These are phyloP conservation scores for Diplosoma virens DNA, from an alignment of 23 tunicate genomes.

Conservation along the genomic window DNA sequence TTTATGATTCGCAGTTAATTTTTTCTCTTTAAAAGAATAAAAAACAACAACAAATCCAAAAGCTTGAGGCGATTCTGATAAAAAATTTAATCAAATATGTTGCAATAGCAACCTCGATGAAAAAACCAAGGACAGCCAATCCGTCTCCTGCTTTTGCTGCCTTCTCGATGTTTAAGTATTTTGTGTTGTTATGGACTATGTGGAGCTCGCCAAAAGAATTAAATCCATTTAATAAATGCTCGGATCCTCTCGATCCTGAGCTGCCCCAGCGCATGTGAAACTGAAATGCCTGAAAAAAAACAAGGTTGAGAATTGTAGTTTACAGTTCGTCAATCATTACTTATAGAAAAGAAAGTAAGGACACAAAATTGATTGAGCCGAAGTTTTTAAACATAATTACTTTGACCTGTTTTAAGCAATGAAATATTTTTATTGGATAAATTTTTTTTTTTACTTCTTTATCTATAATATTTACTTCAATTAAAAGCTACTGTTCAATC, in stretches of 20 bases:
- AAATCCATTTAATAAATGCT: slow-evolving; percentile 31
- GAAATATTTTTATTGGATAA: not conserved
- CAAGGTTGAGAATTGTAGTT: not conserved
- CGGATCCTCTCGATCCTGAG: slow-evolving; percentile 29
- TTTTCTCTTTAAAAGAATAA: not conserved
- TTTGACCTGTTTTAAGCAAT: no score
- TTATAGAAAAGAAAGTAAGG: no score
- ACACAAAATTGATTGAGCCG: no score
- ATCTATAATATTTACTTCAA: no score
- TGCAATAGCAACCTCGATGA: slow-evolving; percentile 31
- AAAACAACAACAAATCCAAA: not conserved
- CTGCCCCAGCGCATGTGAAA: slow-evolving; percentile 58
- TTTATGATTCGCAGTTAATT: no score
- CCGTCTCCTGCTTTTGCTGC: slow-evolving; percentile 37
- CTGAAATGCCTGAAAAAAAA: slow-evolving; percentile 21
- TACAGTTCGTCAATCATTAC: not conserved
- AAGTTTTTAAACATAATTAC: no score
- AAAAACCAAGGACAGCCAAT: slow-evolving; percentile 54
- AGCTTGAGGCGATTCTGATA: not conserved
- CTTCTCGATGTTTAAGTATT: slow-evolving; percentile 27
- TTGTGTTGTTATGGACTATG: slow-evolving; percentile 51
- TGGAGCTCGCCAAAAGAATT: slow-evolving; percentile 59
- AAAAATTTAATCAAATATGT: not conserved
- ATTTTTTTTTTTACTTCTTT: no score
- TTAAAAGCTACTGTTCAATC: no score